A percentile compares a stretch with the other conserved stretches of the same genome.
phyloP scores from a whole-genome alignment of 2,113 vertebrate species.

The Leucopsar rothschildi region DNA sequence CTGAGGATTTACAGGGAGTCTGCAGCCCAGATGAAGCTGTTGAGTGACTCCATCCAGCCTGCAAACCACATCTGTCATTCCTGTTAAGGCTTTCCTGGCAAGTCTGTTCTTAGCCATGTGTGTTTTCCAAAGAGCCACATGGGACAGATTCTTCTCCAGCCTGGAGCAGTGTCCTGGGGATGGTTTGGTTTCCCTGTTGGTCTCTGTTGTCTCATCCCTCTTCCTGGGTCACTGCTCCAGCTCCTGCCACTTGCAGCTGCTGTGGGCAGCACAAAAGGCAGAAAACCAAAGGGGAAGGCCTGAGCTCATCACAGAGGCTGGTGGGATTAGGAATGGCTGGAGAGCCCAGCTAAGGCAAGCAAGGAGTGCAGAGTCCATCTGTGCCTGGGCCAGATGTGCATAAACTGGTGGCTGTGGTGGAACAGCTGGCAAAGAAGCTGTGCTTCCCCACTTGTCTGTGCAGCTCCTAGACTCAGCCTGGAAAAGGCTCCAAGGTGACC shows the following conservation, averaged over 20 bases:
- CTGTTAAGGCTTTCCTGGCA: neutral
- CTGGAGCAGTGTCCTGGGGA: neutral
- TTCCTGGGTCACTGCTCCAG: neutral
- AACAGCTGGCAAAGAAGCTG: neutral
- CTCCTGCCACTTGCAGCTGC: neutral
- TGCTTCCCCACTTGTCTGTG: neutral
- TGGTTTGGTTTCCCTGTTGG: neutral
- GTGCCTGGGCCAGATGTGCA: neutral
- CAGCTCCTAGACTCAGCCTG: neutral
- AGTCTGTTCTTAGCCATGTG: accelerated
- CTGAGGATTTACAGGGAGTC: neutral
- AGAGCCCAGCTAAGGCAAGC: neutral
- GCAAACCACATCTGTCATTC: neutral
- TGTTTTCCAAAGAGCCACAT: neutral
- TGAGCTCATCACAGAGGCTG: neutral
- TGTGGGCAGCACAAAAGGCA: neutral
- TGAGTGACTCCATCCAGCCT: neutral
- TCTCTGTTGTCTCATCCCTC: neutral
- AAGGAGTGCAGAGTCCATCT: neutral
- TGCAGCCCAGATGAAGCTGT: neutral
- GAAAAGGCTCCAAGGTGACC: neutral
- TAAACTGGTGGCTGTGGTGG: accelerated
- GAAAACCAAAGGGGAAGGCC: neutral
- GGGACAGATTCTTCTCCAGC: neutral
- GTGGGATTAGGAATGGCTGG: neutral